Evolutionary conservation across 2,888 invertebrate genomes (phyloP).

Genomic region (Apamea epomidion): DNA sequence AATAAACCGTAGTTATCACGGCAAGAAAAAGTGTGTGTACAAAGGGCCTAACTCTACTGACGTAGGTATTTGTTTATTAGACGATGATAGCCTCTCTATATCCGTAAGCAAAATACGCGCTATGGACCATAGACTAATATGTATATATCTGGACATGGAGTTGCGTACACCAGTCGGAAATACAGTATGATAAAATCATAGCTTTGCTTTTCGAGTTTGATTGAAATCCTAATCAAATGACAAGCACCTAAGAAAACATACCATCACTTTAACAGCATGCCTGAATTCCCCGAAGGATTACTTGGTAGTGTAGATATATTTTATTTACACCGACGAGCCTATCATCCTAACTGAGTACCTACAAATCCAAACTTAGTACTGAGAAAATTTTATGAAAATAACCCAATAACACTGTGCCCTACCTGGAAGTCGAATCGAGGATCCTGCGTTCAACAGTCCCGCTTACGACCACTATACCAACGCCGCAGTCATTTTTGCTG

Average conservation of each 20-base stretch:
- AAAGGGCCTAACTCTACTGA: too few relatives aligned
- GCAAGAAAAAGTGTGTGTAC: too few relatives aligned
- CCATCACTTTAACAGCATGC: background rate
- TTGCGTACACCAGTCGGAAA: background rate
- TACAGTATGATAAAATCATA: background rate
- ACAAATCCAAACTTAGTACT: background rate
- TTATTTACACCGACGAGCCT: background rate
- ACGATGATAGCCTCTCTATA: too few relatives aligned
- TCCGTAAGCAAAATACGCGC: too few relatives aligned
- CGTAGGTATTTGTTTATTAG: too few relatives aligned
- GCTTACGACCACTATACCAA: background rate
- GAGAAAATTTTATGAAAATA: background rate
- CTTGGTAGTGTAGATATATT: background rate
- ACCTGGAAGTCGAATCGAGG: background rate
- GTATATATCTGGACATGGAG: too few relatives aligned
- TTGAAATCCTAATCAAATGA: background rate
- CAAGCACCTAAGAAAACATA: background rate
- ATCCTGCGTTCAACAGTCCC: background rate
- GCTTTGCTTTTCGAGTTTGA: background rate
- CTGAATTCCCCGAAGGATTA: background rate
- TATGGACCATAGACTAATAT: too few relatives aligned
- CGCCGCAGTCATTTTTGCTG: background rate
- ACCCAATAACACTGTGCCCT: background rate
- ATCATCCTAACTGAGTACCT: background rate
- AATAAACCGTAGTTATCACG: too few relatives aligned